phyloP scores from a whole-genome alignment of 2,797 vertebrate genomes.

The Xiphorhynchus erythropygius region DNA sequence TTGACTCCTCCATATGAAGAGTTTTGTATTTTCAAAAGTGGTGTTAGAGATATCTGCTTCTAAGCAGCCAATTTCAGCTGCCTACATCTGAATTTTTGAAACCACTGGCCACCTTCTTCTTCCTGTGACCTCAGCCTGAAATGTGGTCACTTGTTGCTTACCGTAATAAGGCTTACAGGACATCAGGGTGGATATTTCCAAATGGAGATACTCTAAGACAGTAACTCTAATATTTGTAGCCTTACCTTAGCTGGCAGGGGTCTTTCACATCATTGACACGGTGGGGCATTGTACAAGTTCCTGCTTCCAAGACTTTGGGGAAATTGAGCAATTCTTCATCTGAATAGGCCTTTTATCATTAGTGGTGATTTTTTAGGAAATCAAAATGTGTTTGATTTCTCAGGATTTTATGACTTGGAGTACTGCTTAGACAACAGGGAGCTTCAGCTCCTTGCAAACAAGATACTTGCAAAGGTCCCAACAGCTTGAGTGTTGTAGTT shows the following conservation, averaged over 20 bases:
- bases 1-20: not conserved
- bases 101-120: accelerated
- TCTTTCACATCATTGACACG: not conserved
- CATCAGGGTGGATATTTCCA: not conserved
- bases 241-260: not conserved
- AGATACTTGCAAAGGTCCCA: not conserved
- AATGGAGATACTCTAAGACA: not conserved
- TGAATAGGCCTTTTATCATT: not conserved
- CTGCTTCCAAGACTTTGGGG: not conserved
- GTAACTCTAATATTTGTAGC: not conserved
- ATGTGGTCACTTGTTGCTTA: not conserved
- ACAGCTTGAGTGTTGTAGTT: not conserved
- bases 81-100: not conserved
- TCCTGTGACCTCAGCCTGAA: not conserved
- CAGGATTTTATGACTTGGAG: not conserved
- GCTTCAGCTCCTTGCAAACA: not conserved
- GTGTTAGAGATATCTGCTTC: not conserved
- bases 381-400: not conserved
- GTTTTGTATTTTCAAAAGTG: not conserved
- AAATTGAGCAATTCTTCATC: not conserved
- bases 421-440: not conserved
- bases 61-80: not conserved
- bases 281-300: not conserved
- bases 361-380: not conserved
- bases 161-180: not conserved